A percentile compares a stretch with the other conserved stretches of the same genome.
These are phyloP conservation scores for Leiothrix lutea DNA, from an alignment of 2,113 vertebrate genomes.

Conservation along the genomic window DNA sequence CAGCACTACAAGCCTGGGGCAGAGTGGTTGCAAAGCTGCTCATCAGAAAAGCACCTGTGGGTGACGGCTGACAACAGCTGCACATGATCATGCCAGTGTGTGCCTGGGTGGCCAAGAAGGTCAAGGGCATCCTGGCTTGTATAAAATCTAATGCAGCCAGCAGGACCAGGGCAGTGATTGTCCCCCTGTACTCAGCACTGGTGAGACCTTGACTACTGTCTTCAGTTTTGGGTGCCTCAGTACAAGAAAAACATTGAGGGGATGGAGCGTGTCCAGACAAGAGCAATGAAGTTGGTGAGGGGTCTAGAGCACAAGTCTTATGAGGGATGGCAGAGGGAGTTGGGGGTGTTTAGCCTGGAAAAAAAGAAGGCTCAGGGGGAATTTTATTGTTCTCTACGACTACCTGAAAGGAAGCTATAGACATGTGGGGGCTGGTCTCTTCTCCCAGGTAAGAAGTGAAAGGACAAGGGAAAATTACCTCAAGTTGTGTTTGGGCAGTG, in stretches of 20 bases:
- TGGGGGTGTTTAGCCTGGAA: not conserved
- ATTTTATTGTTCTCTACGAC: not conserved
- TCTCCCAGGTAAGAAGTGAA: not conserved
- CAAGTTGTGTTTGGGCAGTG: not conserved
- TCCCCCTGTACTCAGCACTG: not conserved
- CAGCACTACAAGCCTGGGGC: not conserved
- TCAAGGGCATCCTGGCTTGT: not conserved
- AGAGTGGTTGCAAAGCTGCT: not conserved
- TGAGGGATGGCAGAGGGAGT: not conserved
- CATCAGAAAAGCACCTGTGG: not conserved
- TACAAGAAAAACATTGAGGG: not conserved
- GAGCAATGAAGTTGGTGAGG: not conserved
- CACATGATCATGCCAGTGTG: not conserved
- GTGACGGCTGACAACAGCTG: not conserved
- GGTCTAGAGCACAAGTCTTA: not conserved
- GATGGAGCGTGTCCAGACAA: not conserved
- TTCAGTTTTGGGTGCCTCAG: not conserved
- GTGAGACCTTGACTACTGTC: not conserved
- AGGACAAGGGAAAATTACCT: not conserved
- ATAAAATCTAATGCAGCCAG: not conserved
- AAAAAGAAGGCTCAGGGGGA: not conserved
- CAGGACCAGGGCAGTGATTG: not conserved
- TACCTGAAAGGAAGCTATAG: not conserved
- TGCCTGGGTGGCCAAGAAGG: not conserved
- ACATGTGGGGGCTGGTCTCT: not conserved